phyloP scores from a whole-genome alignment of 2,113 vertebrate genomes.

The Brachyhypopomus occidentalis region DNA sequence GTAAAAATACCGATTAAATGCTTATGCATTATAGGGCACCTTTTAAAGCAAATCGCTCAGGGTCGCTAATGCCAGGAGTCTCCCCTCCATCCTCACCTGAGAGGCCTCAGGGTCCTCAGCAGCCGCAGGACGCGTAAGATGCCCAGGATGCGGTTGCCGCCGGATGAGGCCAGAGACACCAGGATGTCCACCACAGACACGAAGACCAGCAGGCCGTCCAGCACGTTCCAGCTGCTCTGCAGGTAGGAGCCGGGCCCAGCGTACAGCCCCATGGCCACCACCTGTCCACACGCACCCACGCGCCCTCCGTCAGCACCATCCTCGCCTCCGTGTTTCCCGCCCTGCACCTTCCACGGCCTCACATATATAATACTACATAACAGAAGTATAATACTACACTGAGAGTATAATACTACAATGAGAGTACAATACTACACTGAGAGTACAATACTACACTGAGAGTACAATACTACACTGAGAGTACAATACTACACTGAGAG shows the following conservation, averaged over 20 bases:
- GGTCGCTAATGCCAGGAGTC: too few relatives aligned
- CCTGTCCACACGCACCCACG: conserved; percentile 66
- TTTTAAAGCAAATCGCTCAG: background rate
- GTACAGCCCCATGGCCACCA: conserved; percentile 88
- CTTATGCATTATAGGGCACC: too few relatives aligned
- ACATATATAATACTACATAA: too few relatives aligned
- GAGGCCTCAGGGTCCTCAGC: conserved; percentile 90
- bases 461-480: too few relatives aligned
- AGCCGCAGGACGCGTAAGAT: conserved; percentile 90
- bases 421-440: too few relatives aligned
- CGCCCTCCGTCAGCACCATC: background rate
- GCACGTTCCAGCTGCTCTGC: conserved; percentile 94
- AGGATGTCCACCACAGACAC: conserved; percentile 95
- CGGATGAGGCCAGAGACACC: conserved; percentile 89
- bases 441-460: too few relatives aligned
- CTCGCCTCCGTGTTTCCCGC: too few relatives aligned
- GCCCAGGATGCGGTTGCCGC: conserved; percentile 91
- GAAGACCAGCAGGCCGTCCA: conserved; percentile 94
- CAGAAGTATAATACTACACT: background rate
- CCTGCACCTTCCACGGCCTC: too few relatives aligned
- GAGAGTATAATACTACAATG: background rate
- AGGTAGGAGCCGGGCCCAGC: conserved; percentile 87
- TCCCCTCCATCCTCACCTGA: conserved; percentile 74
- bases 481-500: too few relatives aligned
- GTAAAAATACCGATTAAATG: too few relatives aligned